Conservation (phyloP, 2,113 vertebrate genomes). For the Gymnocephalus cernua region DNA sequence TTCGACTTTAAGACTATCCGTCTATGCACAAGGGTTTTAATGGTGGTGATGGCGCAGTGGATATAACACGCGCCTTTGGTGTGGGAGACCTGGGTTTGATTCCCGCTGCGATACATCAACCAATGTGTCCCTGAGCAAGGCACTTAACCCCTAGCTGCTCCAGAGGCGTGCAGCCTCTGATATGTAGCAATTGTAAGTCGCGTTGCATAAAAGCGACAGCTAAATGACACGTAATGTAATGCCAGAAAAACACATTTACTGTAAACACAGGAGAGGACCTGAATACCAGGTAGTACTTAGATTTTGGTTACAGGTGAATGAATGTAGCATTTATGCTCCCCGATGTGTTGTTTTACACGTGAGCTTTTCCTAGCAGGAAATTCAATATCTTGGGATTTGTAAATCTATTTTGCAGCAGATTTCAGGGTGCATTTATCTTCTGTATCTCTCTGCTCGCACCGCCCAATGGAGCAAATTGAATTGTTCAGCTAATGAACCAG, state of each 20-base stretch:
- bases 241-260: background rate
- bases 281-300: background rate
- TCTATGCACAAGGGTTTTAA: background rate
- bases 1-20: background rate
- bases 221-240: too few species aligned
- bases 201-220: too few species aligned
- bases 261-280: background rate
- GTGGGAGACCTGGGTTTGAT: too few species aligned
- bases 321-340: background rate
- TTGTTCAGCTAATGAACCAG: constrained; percentile 28
- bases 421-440: background rate
- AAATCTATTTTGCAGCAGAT: constrained; percentile 36
- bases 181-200: too few species aligned
- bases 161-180: too few species aligned
- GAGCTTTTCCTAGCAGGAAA: constrained; percentile 35
- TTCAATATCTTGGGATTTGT: constrained; percentile 16
- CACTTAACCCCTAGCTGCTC: too few species aligned
- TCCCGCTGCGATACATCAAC: too few species aligned
- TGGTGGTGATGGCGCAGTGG: too few species aligned
- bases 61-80: too few species aligned
- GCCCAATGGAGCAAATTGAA: constrained; percentile 26
- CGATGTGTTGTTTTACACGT: constrained; percentile 27
- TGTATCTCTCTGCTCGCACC: background rate
- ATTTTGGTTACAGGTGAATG: background rate
- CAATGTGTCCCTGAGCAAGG: too few species aligned